These are phyloP conservation scores for Romanogobio albipinnatus DNA, from an alignment of 2,113 vertebrate genomes.

Conservation along the genomic window DNA sequence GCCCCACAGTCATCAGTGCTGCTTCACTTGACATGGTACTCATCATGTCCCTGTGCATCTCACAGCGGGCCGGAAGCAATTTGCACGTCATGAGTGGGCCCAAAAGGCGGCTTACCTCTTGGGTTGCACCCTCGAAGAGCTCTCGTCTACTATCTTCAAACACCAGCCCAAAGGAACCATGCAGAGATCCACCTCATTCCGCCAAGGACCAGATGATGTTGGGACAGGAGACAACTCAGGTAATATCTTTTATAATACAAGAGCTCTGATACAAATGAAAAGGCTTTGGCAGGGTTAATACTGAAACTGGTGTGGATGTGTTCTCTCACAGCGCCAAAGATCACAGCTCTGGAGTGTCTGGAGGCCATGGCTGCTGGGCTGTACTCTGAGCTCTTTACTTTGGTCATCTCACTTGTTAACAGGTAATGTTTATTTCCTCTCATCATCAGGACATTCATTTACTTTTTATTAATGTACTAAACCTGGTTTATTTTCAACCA, in stretches of 20 bases:
- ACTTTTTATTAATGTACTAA: neutral
- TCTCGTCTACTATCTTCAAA: constrained; percentile 95
- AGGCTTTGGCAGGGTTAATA: neutral
- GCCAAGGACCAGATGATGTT: constrained; percentile 84
- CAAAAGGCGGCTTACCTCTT: constrained; percentile 95
- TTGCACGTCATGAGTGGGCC: constrained; percentile 96
- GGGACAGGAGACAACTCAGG: constrained; percentile 77
- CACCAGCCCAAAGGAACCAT: constrained; percentile 86
- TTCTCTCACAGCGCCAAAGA: constrained; percentile 79
- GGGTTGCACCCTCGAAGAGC: constrained; percentile 90
- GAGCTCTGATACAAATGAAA: neutral
- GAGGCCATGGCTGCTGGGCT: constrained; percentile 92
- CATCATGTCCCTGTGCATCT: neutral
- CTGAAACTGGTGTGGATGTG: neutral
- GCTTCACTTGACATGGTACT: neutral
- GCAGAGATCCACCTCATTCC: constrained; percentile 91
- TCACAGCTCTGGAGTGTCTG: constrained; percentile 92
- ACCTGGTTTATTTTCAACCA: neutral
- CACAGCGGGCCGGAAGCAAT: constrained; percentile 87
- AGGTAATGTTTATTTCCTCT: constrained; percentile 72
- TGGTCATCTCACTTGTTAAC: constrained; percentile 94
- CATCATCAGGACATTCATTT: neutral
- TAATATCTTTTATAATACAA: neutral
- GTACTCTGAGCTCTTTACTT: constrained; percentile 92
- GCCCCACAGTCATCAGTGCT: neutral